These are phyloP conservation scores for Astatoreochromis straeleni DNA, from an alignment of 2,113 vertebrate genomes.

Conservation along the genomic window DNA sequence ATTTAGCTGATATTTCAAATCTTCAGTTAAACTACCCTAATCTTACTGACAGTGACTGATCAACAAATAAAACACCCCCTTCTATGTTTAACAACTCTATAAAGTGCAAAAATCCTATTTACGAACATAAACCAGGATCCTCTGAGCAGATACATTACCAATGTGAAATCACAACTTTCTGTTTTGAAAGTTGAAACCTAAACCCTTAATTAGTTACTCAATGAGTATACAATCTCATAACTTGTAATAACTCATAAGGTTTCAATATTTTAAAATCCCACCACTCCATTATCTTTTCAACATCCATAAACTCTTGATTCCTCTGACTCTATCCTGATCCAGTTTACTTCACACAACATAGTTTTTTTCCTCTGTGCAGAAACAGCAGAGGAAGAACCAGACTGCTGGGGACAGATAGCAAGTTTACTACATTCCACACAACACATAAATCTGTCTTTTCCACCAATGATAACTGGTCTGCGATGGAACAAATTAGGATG, in stretches of 20 bases:
- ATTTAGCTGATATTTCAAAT: background rate
- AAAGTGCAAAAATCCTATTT: background rate
- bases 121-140: background rate
- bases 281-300: background rate
- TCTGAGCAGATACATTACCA: background rate
- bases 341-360: accelerated
- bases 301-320: accelerated
- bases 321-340: background rate
- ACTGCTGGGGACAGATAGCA: background rate
- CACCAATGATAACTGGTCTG: background rate
- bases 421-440: accelerated
- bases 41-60: background rate
- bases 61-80: background rate
- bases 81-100: background rate
- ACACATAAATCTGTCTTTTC: background rate
- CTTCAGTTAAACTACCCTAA: background rate
- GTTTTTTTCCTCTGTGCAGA: background rate
- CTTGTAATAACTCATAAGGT: background rate
- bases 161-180: background rate
- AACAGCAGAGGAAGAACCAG: background rate
- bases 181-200: background rate
- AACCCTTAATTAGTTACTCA: background rate
- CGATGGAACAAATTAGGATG: accelerated
- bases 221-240: background rate
- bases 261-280: background rate